Evolutionary conservation across 2,888 invertebrate genomes (phyloP), one percentile per base, ranked within the genome.

Genomic region (Tinea pellionella): DNA sequence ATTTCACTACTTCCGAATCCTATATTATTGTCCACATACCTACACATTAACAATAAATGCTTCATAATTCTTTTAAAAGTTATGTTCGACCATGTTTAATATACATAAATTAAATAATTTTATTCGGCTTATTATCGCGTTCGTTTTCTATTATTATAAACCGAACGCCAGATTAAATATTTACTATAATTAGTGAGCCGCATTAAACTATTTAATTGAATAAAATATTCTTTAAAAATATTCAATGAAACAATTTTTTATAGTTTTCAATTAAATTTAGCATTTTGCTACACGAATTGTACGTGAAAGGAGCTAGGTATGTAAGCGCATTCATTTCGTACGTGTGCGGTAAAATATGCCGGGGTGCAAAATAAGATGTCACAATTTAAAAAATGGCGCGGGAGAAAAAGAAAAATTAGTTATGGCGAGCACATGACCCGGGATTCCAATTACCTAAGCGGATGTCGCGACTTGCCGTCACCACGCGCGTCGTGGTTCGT

Each of bases 281-380:
- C 18, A 53, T 53, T 53, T 24, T 24, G 53, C 18, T 53, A 53
- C 24, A 53, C n/a, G 18, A 53, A 12, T 18, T n/a, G 9, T 53
- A 12, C 19, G 9, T 2, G 32, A 30, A 15, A 30, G 32, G n/a
- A 57, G 13, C 8, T n/a, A 8, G 13, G n/a, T 8, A n/a, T 24
- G 57, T 32, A 15, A 64, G 63, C 61, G 64, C 62, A 65, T 65
- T 68, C 68, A 68, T 70, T 66, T 63, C 63, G 66, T 65, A 70
- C 67, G 67, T 68, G 68, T 64, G 64, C 65, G 63, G 64, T 65
- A 67, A 69, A 74, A 76, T 75, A 73, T 74, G 70, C 68, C 65
- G 66, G 66, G 63, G 64, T 68, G 69, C 71, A 70, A 78, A 77
- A 79, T 78, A 77, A 75, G 76, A 72, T 77, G 77, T 78, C 76